Percentiles rank a stretch among this genome's conserved stretches.
phyloP scores from a whole-genome alignment of 2,113 vertebrate species.

The Glaucomys volans region DNA sequence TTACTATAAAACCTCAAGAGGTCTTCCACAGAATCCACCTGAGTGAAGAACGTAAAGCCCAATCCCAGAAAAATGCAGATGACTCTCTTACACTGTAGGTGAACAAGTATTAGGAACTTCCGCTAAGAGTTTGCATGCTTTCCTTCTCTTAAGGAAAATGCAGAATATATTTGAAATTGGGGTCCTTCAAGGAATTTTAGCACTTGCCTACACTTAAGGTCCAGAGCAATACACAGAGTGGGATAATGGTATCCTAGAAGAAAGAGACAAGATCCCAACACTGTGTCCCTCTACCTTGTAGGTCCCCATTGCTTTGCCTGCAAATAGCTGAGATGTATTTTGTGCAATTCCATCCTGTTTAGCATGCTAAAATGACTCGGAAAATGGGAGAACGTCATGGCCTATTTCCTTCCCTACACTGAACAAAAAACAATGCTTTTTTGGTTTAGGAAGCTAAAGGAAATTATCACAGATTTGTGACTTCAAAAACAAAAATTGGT shows the following conservation, averaged over 20 bases:
- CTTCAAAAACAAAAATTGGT: not conserved
- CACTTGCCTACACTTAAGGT: not conserved
- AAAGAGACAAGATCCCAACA: not conserved
- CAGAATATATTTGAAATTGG: not conserved
- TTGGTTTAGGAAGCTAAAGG: not conserved
- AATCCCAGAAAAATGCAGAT: not conserved
- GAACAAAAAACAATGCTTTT: not conserved
- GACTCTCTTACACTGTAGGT: not conserved
- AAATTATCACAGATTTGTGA: not conserved
- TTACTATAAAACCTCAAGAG: not conserved
- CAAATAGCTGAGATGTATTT: not conserved
- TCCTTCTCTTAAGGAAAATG: not conserved
- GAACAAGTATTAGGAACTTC: not conserved
- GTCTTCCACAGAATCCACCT: not conserved
- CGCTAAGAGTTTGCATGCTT: not conserved
- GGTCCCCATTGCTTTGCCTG: not conserved
- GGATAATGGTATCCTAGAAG: not conserved
- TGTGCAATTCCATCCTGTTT: not conserved
- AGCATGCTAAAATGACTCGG: not conserved
- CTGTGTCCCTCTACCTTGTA: not conserved
- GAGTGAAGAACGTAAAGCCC: not conserved
- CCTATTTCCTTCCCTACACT: not conserved
- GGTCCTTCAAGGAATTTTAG: not conserved
- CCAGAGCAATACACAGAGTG: constrained; percentile 21
- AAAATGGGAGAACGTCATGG: not conserved